Conservation (phyloP, 2,888 invertebrate species). For the Chrysolina americana region DNA sequence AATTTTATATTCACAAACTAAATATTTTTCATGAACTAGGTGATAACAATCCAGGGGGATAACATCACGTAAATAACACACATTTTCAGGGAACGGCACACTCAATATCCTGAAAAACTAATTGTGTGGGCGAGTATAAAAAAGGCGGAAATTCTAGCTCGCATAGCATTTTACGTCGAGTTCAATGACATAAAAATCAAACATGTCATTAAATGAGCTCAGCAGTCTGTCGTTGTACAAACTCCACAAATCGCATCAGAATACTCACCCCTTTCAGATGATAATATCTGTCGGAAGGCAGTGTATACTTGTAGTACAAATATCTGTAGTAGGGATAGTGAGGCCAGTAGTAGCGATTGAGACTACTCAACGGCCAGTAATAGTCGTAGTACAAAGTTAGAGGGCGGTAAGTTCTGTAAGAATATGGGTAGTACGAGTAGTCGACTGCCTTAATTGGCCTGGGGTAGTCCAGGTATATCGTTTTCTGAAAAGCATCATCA, state of each 20-base stretch:
- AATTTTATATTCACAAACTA: too few species aligned
- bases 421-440: conserved; percentile 55
- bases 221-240: background rate
- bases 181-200: too few species aligned
- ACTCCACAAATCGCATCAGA: background rate
- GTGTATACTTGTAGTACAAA: conserved; percentile 57
- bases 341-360: conserved; percentile 58
- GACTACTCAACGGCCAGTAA: conserved; percentile 57
- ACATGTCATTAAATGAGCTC: background rate
- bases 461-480: conserved; percentile 55
- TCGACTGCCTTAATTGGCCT: conserved; percentile 50
- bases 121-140: too few species aligned
- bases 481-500: conserved; percentile 53
- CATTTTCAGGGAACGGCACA: too few species aligned
- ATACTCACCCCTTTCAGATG: conserved; percentile 58
- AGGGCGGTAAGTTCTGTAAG: conserved; percentile 57
- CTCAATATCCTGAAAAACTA: too few species aligned
- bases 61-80: too few species aligned
- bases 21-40: too few species aligned
- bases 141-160: too few species aligned
- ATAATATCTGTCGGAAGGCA: conserved; percentile 58
- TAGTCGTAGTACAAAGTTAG: conserved; percentile 58
- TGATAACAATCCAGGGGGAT: too few species aligned
- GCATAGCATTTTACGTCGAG: too few species aligned
- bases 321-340: conserved; percentile 57